These are phyloP conservation scores for Orgyia antiqua DNA, from an alignment of 2,888 invertebrate species.

Conservation along the genomic window DNA sequence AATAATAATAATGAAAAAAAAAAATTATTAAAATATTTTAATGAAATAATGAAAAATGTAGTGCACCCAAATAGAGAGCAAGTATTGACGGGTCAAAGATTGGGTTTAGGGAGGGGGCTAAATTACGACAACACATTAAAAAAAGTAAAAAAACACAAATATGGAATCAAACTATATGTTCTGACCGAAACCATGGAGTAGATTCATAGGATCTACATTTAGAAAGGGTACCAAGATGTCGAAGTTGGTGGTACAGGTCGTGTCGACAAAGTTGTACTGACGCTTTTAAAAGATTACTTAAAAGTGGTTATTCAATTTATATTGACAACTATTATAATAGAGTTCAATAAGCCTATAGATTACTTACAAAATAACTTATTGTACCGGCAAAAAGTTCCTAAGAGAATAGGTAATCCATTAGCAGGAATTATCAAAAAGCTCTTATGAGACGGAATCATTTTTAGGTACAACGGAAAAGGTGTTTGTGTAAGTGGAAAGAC, in stretches of 20 bases:
- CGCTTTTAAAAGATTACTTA: conserved; percentile 23
- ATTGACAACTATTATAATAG: conserved; percentile 32
- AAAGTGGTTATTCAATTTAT: conserved; percentile 26
- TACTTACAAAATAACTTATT: conserved; percentile 11
- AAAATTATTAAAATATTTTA: conserved; percentile 41
- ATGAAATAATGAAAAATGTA: conserved; percentile 29
- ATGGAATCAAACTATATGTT: conserved; percentile 39
- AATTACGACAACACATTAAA: conserved; percentile 35
- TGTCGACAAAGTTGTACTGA: conserved; percentile 15
- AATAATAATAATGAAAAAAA: conserved; percentile 31
- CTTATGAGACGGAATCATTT: conserved; percentile 3
- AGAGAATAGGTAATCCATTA: conserved; percentile 3
- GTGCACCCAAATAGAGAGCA: conserved; percentile 31
- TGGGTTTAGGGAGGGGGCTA: conserved; percentile 34
- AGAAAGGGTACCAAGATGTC: conserved; percentile 23
- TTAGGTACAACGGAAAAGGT: conserved; percentile 5
- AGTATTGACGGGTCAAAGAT: conserved; percentile 36
- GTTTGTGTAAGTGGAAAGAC: conserved; percentile 14
- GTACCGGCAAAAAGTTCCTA: conserved; percentile 2
- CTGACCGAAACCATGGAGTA: conserved; percentile 18
- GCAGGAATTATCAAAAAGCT: too few species aligned
- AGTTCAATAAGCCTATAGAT: conserved; percentile 12
- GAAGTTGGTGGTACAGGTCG: conserved; percentile 16
- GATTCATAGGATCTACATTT: conserved; percentile 22
- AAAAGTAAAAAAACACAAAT: conserved; percentile 38